phyloP scores from a whole-genome alignment of 2,888 invertebrate genomes.

The Lasioglossum villosulum region DNA sequence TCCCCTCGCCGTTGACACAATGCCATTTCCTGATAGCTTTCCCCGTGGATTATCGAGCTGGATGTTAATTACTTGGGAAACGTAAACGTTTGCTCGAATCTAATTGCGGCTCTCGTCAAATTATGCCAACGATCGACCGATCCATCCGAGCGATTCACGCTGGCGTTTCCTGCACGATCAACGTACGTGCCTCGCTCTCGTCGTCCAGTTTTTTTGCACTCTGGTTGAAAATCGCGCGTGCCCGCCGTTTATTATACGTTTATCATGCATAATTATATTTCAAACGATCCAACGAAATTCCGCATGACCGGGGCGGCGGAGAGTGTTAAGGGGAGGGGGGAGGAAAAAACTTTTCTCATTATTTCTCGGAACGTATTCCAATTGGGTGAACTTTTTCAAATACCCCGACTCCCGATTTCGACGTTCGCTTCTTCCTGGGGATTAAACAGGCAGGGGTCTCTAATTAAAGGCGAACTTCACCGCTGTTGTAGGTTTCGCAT shows the following conservation, averaged over 20 bases:
- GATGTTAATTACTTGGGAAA: conserved; percentile 35
- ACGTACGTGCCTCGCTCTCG: neutral
- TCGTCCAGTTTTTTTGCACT: neutral
- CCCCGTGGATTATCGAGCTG: conserved; percentile 18
- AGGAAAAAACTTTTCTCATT: conserved; percentile 53
- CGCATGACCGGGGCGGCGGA: neutral
- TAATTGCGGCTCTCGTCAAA: conserved; percentile 14
- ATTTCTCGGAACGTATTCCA: conserved; percentile 43
- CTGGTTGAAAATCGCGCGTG: neutral
- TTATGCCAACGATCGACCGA: conserved; percentile 7
- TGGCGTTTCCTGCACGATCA: neutral
- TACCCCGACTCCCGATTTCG: conserved; percentile 3
- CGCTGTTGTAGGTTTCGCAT: conserved; percentile 19
- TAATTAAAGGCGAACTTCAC: conserved; percentile 53
- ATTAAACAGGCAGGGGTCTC: conserved; percentile 32
- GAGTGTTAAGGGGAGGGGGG: neutral
- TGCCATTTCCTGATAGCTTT: neutral
- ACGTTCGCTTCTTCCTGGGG: conserved; percentile 10
- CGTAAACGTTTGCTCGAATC: conserved; percentile 19
- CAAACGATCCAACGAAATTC: conserved; percentile 27
- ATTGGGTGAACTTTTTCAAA: conserved; percentile 40
- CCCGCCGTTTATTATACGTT: conserved; percentile 4
- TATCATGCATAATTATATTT: conserved; percentile 34
- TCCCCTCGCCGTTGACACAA: conserved; percentile 15
- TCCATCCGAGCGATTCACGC: neutral